Conservation (phyloP, 2,113 vertebrate species). For the Geothlypis trichas region DNA sequence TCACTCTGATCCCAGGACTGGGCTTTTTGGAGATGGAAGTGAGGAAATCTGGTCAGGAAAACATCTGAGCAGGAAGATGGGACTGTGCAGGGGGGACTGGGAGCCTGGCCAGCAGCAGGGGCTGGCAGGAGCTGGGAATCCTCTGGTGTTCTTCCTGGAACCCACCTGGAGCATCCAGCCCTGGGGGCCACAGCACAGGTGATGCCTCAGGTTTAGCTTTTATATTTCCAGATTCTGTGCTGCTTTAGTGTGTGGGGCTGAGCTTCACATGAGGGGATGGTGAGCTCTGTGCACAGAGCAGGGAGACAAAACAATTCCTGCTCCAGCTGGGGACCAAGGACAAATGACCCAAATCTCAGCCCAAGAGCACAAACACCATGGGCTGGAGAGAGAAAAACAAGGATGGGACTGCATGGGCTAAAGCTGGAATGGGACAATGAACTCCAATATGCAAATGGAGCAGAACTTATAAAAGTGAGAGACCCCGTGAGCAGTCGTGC, state of each 20-base stretch:
- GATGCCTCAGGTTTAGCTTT: neutral
- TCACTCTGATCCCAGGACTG: conserved; percentile 83
- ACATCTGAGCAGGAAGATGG: neutral
- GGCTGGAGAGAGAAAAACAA: neutral
- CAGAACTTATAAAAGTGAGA: too few relatives aligned
- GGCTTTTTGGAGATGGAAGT: conserved; percentile 78
- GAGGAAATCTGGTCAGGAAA: neutral
- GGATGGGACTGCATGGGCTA: too few relatives aligned
- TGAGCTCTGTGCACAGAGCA: neutral
- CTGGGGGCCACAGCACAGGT: neutral
- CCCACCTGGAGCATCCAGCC: neutral
- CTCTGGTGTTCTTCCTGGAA: neutral
- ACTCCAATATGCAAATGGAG: too few relatives aligned
- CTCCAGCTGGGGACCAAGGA: neutral
- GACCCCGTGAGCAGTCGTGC: accelerated
- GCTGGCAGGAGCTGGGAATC: neutral
- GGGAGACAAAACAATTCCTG: neutral
- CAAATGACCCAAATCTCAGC: neutral
- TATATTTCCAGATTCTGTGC: neutral
- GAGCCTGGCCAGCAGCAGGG: neutral
- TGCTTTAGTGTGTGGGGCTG: neutral
- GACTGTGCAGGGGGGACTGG: accelerated
- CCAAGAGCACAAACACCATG: neutral
- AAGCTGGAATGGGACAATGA: too few relatives aligned
- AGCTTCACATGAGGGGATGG: neutral